A percentile compares a stretch with the other conserved stretches of the same genome.
These are phyloP conservation scores for Peromyscus californicus DNA, from an alignment of 2,113 vertebrate species.

Conservation along the genomic window DNA sequence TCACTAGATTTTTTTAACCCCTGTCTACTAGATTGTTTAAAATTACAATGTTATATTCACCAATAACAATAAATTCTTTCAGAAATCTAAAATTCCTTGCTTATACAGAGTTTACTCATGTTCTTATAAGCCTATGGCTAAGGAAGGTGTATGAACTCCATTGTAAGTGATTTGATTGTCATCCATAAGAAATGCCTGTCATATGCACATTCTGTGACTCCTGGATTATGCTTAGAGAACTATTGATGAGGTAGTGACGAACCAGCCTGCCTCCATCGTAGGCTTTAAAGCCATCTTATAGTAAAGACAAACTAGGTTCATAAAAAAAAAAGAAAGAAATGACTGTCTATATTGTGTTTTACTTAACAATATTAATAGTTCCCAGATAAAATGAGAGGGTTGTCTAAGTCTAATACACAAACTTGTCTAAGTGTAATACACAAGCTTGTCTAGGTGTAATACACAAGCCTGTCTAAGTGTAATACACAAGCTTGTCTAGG, in stretches of 20 bases:
- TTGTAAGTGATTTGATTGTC: background rate
- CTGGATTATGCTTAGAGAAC: no score
- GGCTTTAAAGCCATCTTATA: no score
- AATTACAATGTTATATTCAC: background rate
- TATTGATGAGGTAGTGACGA: no score
- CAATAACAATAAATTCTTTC: background rate
- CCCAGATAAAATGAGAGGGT: background rate
- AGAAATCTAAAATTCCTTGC: background rate
- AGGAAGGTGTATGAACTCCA: background rate
- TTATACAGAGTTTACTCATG: background rate
- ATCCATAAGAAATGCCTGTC: background rate
- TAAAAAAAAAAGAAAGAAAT: no score
- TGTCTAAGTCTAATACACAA: background rate
- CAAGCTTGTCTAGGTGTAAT: no score
- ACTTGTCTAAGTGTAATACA: no score
- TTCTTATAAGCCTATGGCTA: background rate
- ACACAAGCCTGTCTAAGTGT: no score
- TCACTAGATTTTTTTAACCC: background rate
- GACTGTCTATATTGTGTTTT: background rate
- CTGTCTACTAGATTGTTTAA: background rate
- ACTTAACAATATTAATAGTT: background rate
- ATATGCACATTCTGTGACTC: no score
- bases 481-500: no score
- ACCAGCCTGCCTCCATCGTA: no score
- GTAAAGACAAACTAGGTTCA: no score